Evolutionary conservation across 2,797 vertebrate genomes (phyloP).

Genomic region (Serranus cabrilla): DNA sequence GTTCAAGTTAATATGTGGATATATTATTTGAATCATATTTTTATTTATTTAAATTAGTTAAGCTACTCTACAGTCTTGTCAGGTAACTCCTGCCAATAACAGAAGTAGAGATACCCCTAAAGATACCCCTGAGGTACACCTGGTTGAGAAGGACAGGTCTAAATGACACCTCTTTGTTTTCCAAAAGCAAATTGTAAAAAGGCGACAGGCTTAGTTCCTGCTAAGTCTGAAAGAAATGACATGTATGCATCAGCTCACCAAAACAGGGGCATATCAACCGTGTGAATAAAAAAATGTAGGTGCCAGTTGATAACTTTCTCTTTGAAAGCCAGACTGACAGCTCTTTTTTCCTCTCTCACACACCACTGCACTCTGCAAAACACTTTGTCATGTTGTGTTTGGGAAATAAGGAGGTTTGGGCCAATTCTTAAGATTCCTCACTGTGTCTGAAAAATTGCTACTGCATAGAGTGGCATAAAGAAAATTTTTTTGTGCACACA

Average conservation of each 20-base stretch:
- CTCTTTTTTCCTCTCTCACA: conserved; percentile 1
- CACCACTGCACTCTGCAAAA: conserved; percentile 24
- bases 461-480: neutral
- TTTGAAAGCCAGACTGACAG: conserved; percentile 28
- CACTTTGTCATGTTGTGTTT: conserved; percentile 19
- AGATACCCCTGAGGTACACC: too few relatives aligned
- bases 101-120: too few relatives aligned
- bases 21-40: too few relatives aligned
- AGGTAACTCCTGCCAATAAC: too few relatives aligned
- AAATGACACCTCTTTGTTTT: conserved; percentile 10
- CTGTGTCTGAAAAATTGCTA: neutral
- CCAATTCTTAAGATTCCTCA: neutral
- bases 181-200: conserved; percentile 3
- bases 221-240: conserved; percentile 35
- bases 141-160: too few relatives aligned
- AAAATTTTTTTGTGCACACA: neutral
- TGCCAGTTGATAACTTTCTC: conserved; percentile 21
- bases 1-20: too few relatives aligned
- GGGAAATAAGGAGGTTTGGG: conserved; percentile 16
- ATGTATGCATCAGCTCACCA: conserved; percentile 19
- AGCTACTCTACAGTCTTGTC: too few relatives aligned
- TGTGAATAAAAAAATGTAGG: conserved; percentile 22
- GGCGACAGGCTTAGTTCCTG: conserved; percentile 17
- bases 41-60: too few relatives aligned
- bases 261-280: neutral